These are phyloP conservation scores for Corvus hawaiiensis DNA, from an alignment of 2,113 vertebrate genomes.

Conservation along the genomic window DNA sequence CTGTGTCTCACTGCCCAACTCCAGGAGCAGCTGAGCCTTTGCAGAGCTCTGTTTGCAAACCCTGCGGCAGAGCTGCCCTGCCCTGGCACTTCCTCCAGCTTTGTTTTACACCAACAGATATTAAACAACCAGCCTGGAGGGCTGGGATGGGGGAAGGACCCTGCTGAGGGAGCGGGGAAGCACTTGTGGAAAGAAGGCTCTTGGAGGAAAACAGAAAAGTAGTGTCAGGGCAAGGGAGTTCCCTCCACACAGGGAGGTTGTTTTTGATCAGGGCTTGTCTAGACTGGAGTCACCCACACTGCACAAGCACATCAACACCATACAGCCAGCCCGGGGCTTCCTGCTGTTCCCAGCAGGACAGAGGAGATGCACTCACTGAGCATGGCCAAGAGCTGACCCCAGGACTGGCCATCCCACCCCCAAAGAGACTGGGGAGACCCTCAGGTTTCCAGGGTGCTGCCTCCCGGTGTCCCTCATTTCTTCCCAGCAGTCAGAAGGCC, in stretches of 20 bases:
- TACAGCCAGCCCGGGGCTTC: neutral
- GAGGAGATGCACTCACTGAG: neutral
- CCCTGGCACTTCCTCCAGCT: neutral
- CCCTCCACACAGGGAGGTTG: neutral
- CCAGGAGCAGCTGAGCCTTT: neutral
- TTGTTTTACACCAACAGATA: neutral
- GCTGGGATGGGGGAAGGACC: neutral
- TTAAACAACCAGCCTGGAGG: neutral
- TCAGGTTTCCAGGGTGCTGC: neutral
- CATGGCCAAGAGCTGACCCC: neutral
- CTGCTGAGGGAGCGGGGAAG: neutral
- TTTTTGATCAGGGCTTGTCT: constrained; percentile 41
- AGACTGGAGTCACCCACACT: constrained; percentile 4
- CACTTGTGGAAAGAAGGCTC: neutral
- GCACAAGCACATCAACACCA: neutral
- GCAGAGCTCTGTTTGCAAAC: neutral
- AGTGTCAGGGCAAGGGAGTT: neutral
- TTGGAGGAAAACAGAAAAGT: neutral
- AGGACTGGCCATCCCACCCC: neutral
- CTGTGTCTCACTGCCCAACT: fast-evolving
- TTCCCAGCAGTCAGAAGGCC: neutral
- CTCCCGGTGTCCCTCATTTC: fast-evolving
- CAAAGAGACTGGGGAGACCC: neutral
- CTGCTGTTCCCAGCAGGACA: neutral
- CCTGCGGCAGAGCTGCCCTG: neutral